These are phyloP conservation scores for Tolmerus cingulatus DNA, from an alignment of 2,888 invertebrate species.

Conservation along the genomic window DNA sequence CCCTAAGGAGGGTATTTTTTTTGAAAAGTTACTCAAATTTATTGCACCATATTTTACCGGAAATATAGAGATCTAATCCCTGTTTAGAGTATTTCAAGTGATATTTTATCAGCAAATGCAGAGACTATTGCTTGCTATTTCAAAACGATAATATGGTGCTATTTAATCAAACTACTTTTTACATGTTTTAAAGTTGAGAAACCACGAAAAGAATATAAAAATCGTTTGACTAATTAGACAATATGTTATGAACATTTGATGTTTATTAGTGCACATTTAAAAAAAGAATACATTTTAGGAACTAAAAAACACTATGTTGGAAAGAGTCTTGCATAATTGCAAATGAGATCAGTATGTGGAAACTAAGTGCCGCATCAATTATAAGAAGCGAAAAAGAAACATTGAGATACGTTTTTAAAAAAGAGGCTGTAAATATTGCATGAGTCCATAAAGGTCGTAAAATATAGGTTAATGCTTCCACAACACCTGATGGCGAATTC, in stretches of 20 bases:
- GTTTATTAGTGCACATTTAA: too few relatives aligned
- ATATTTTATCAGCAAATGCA: not conserved
- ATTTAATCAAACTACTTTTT: not conserved
- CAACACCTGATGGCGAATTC: not conserved
- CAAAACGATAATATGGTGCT: not conserved
- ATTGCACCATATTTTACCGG: too few relatives aligned
- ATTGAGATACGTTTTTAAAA: not conserved
- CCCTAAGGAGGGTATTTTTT: not conserved
- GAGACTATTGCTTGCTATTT: too few relatives aligned
- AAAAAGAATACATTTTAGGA: too few relatives aligned
- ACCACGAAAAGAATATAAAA: too few relatives aligned
- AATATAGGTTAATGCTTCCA: slow-evolving; percentile 3
- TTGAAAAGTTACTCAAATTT: too few relatives aligned
- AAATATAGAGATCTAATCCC: not conserved
- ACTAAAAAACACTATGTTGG: too few relatives aligned
- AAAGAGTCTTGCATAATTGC: not conserved
- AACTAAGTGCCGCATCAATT: not conserved
- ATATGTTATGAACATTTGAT: not conserved
- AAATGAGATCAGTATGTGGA: not conserved
- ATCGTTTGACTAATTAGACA: not conserved
- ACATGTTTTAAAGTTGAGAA: too few relatives aligned
- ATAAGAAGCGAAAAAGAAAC: not conserved
- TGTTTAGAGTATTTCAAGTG: not conserved
- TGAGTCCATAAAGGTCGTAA: not conserved
- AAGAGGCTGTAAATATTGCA: not conserved